Conservation (phyloP, 2,888 invertebrate genomes). For the Omphaloscelis lunosa region DNA sequence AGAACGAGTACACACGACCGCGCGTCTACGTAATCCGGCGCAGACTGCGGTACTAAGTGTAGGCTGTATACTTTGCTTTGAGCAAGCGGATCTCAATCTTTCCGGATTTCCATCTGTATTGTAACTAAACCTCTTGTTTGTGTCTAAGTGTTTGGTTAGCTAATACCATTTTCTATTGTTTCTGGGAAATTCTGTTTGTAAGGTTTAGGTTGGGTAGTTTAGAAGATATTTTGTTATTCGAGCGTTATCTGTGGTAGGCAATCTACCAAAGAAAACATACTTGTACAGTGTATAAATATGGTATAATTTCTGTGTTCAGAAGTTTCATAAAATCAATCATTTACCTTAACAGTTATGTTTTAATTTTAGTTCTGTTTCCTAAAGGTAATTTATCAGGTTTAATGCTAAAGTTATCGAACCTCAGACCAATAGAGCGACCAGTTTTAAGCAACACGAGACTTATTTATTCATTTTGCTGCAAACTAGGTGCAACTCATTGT, state of each 20-base stretch:
- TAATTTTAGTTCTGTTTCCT: not conserved
- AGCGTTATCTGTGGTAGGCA: not conserved
- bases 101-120: slow-evolving; percentile 60
- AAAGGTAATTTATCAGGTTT: not conserved
- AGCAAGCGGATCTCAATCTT: slow-evolving; percentile 80
- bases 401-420: slow-evolving; percentile 50
- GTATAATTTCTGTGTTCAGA: too few relatives aligned
- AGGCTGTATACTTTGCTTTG: slow-evolving; percentile 79
- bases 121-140: slow-evolving; percentile 52
- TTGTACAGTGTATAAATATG: not conserved
- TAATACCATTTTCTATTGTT: slow-evolving; percentile 56
- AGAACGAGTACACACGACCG: slow-evolving; percentile 71
- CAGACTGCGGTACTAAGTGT: slow-evolving; percentile 68
- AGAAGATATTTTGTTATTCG: slow-evolving; percentile 28
- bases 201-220: slow-evolving; percentile 11
- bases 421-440: slow-evolving; percentile 30
- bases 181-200: slow-evolving; percentile 36
- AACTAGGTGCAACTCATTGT: slow-evolving; percentile 29
- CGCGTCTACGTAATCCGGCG: slow-evolving; percentile 69
- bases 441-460: slow-evolving; percentile 56
- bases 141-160: slow-evolving; percentile 58
- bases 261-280: not conserved
- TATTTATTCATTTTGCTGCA: slow-evolving; percentile 56
- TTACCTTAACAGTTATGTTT: too few relatives aligned
- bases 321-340: too few relatives aligned